Evolutionary conservation across 2,888 invertebrate genomes (phyloP).

Genomic region (Eupithecia abbreviata): DNA sequence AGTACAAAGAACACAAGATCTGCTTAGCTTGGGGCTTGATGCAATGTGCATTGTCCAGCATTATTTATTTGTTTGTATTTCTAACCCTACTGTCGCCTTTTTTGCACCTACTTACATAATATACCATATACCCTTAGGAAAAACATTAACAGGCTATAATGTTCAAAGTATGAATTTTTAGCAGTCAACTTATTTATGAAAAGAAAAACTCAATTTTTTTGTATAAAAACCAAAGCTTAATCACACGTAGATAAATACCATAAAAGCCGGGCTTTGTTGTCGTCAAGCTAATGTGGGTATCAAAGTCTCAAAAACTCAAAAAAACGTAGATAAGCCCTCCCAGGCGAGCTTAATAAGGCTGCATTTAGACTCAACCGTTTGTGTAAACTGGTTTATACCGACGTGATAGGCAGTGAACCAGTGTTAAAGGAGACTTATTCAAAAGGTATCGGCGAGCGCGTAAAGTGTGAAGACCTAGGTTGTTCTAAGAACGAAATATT

Average conservation of each 20-base stretch:
- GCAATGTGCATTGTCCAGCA: too few relatives aligned
- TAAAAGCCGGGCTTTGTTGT: constrained; percentile 14
- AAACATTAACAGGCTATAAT: neutral
- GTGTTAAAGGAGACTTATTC: too few relatives aligned
- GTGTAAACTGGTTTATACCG: neutral
- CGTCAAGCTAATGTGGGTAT: neutral
- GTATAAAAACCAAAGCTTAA: neutral
- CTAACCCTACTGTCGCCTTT: neutral
- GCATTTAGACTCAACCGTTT: neutral
- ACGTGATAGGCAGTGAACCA: neutral
- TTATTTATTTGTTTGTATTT: neutral
- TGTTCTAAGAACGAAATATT: neutral
- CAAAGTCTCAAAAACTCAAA: constrained; percentile 25
- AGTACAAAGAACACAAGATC: too few relatives aligned
- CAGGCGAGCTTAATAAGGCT: neutral
- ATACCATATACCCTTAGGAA: neutral
- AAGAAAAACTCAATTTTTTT: neutral
- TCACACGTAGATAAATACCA: neutral
- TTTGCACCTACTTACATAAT: neutral
- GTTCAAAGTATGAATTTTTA: neutral
- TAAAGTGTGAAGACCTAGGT: neutral
- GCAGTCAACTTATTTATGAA: neutral
- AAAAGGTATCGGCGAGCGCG: neutral
- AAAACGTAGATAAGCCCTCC: constrained; percentile 3
- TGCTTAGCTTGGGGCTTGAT: too few relatives aligned